Evolutionary conservation across 2,888 invertebrate genomes (phyloP), one percentile per base, ranked within the genome.

Genomic region (Callyntrura guangdongensis): DNA sequence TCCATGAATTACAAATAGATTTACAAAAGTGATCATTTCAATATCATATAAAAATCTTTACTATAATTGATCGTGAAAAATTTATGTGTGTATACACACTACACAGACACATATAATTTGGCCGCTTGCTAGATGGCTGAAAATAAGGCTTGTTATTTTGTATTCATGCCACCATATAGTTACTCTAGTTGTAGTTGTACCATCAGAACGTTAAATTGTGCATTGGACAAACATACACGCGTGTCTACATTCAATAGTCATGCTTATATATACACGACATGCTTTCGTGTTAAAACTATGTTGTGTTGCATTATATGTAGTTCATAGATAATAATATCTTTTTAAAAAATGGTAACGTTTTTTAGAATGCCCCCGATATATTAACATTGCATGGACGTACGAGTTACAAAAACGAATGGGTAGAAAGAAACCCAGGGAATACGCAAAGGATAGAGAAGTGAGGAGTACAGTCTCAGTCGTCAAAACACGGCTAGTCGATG

Each of bases 161-260:
- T n/a, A 36, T 36, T 67, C 67, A 67, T 14, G 64, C 22, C 14
- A 14, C 14, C 53, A 53, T n/a, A 12, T 53, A 12, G 27, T 22
- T 25, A 11, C 27, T 67, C 67, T 17, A 17, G 53, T n/a, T 2
- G 11, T 67, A 9, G 25, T 67, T 22, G 45, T 69, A 17, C 45
- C 45, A 36, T 36, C 20, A 22, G 20, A 12, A 49, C 49, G 20
- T 74, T 74, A 74, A 49, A 49, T 74, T 74, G 74, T 47, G 49
- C 74, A 74, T 47, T 49, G 20, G 22, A 6, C 20, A 74, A 74
- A 74, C 49, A 74, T 74, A 36, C 36, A 36, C 36, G 36, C 2
- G 3, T 2, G 36, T 36, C 2, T 36, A 36, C 36, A 36, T 36
- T 36, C 3, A 36, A 36, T 6, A 69, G 17, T 36, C 27, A 11